Conservation (phyloP, 2,113 vertebrate genomes). For the Eonycteris spelaea region DNA sequence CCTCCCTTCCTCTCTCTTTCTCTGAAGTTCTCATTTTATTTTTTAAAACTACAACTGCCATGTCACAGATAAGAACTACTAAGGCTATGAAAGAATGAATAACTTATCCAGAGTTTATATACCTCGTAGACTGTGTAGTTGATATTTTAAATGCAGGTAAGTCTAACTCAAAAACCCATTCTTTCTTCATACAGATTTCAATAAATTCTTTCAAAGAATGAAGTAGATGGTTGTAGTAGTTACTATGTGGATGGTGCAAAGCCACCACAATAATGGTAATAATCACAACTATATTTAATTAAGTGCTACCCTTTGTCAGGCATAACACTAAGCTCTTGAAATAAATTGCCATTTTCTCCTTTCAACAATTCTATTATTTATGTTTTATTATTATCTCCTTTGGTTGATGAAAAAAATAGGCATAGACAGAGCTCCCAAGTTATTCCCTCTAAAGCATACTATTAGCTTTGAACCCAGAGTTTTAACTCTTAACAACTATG, state of each 20-base stretch:
- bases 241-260: not conserved
- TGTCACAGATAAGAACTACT: not conserved
- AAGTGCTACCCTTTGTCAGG: not conserved
- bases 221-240: not conserved
- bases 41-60: not conserved
- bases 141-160: not conserved
- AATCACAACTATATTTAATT: not conserved
- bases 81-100: not conserved
- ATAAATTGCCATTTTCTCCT: not conserved
- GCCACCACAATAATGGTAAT: not conserved
- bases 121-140: not conserved
- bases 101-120: not conserved
- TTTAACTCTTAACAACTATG: not conserved
- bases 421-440: not conserved
- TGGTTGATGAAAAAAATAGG: not conserved
- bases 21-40: not conserved
- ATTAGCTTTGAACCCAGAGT: not conserved
- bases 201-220: not conserved
- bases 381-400: not conserved
- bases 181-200: not conserved
- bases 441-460: not conserved
- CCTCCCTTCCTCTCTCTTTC: not conserved
- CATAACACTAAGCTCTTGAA: not conserved
- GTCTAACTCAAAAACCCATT: not conserved
- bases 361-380: not conserved